Base-by-base conservation (phyloP, 2,888 invertebrate species). In the Troglohyphantes excavatus region DNA sequence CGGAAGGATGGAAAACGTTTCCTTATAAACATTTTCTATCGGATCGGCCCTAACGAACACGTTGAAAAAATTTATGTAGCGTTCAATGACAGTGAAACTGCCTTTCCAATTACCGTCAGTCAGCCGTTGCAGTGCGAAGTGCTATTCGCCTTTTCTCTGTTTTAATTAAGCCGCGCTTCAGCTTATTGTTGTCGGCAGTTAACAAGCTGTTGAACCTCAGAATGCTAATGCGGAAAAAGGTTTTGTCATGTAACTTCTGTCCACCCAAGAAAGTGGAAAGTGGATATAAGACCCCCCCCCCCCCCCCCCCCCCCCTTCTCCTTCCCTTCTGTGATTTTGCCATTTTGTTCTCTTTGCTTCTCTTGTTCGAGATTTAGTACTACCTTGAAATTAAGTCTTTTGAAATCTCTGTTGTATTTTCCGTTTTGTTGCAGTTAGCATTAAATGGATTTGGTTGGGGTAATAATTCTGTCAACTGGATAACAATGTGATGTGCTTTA, bases 141-240 rank as follows among this genome's bases (percentile, higher is more conserved):
- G 82, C 70, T 70, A 70, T 59, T 82, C 63, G 59, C 59, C 70
- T 70, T 81, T 82, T 46, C 70, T 61, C 70, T 43, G 33, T 78
- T 43, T 78, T 78, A 78, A 78, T 78, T 78, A 78, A 78, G 39
- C 43, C 23, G 78, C 33, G 63, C 63, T 39, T 78, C 78, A n/a
- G 2, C 33, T 63, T 43, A 78, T 78, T 78, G 39, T 78, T 21
- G 65, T 78, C 65, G 43, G 26, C 17, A 43, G 65, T 63, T 78
- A 78, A 78, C 78, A 33, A 78, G 63, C 39, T 78, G 63, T 78
- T 78, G 39, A 65, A 63, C 39, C 65, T 23, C 21, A 43, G 78
- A 78, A 78, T 78, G 78, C 65, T 78, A 78, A 78, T 75, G 59
- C 13, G 27, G 9, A 59, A 29, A 61, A 33, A 33, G 7, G n/a